Conservation (phyloP, 2,113 vertebrate species). For the Actenoides lindsayi region DNA sequence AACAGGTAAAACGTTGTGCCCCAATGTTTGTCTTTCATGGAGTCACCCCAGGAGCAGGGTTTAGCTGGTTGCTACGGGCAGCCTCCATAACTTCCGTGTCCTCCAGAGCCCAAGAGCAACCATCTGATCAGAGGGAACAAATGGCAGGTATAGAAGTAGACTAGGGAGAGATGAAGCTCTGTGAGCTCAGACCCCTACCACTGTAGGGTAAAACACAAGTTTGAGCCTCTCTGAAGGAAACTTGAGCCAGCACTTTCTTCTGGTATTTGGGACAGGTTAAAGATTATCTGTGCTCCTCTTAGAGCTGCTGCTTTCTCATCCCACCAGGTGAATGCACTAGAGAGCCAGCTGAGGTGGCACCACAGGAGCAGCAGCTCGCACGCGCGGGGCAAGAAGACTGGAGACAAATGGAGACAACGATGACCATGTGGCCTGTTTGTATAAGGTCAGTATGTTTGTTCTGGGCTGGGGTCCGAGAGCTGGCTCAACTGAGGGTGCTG, state of each 20-base stretch:
- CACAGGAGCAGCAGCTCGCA: neutral
- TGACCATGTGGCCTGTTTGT: neutral
- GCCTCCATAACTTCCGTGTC: neutral
- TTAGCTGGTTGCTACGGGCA: neutral
- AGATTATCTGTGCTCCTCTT: neutral
- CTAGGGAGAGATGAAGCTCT: neutral
- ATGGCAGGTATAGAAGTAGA: neutral
- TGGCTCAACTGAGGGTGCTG: neutral
- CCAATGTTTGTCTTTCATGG: neutral
- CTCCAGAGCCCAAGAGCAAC: neutral
- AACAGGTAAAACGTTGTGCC: constrained; percentile 47
- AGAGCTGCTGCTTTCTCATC: neutral
- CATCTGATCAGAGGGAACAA: neutral
- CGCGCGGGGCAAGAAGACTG: neutral
- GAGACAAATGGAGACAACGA: constrained; percentile 34
- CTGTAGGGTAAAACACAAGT: neutral
- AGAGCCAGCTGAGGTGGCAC: constrained; percentile 57
- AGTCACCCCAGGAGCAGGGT: neutral
- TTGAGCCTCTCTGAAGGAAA: neutral
- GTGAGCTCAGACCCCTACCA: neutral
- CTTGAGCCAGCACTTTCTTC: neutral
- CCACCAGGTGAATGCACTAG: constrained; percentile 48
- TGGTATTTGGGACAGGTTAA: neutral
- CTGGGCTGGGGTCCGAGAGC: neutral
- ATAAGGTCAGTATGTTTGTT: neutral